Percentiles rank a stretch among this genome's conserved stretches.
Evolutionary conservation across 1,140 invertebrate genomes (phyloP).

Genomic region (Calliopsis andreniformis): DNA sequence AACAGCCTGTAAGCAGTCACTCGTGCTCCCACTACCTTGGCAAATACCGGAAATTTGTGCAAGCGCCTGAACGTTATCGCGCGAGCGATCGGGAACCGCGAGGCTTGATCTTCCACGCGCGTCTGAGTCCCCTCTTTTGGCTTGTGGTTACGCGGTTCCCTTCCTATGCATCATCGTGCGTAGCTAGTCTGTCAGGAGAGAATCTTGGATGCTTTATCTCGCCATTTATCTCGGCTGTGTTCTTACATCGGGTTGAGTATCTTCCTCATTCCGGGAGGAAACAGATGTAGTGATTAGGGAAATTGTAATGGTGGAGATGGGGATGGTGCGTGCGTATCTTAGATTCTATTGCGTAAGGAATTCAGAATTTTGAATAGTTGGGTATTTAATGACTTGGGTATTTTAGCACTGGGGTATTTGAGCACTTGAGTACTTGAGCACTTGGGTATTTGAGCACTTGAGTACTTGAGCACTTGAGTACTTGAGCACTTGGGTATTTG

Average conservation of each 20-base stretch:
- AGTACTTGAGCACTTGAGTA: too few relatives aligned
- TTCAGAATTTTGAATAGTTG: too few relatives aligned
- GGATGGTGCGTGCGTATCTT: too few relatives aligned
- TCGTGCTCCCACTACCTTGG: conserved; percentile 58
- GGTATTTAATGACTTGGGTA: too few relatives aligned
- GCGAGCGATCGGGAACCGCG: conserved; percentile 43
- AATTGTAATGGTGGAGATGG: too few relatives aligned
- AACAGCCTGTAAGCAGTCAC: conserved; percentile 50
- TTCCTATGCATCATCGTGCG: conserved; percentile 49
- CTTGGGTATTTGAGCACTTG: too few relatives aligned
- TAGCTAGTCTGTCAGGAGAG: conserved; percentile 43
- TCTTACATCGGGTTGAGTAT: conserved; percentile 26
- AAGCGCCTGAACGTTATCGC: conserved; percentile 60
- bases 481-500: too few relatives aligned
- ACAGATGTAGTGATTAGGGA: background rate
- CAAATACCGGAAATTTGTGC: conserved; percentile 69
- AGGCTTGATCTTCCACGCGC: conserved; percentile 52
- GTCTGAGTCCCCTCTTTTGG: conserved; percentile 32
- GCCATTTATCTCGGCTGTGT: conserved; percentile 35
- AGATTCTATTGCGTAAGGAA: too few relatives aligned
- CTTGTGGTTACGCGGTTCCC: conserved; percentile 16
- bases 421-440: too few relatives aligned
- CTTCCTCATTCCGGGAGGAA: conserved; percentile 21
- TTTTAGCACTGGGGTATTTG: too few relatives aligned
- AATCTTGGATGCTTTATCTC: conserved; percentile 35